Base-by-base conservation (phyloP, 2,113 vertebrate genomes). In the Trachemys scripta region DNA sequence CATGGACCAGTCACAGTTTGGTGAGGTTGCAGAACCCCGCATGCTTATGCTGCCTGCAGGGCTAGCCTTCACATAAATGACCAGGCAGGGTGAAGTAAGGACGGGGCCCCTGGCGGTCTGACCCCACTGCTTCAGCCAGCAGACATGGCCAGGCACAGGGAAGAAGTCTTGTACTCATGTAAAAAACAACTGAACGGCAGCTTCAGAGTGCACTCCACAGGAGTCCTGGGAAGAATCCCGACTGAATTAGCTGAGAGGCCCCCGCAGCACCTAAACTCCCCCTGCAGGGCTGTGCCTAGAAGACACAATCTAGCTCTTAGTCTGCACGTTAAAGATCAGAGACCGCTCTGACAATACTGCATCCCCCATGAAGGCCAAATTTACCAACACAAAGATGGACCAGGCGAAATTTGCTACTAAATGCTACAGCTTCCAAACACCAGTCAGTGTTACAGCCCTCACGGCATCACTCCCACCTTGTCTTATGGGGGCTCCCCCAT, bases 251-350 rank as follows among this genome's bases (percentile, higher is more conserved):
- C 14, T 3, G 49, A 78, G 75, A 78, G 25, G 75, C 38, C 12
- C 42, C 38, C 72, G 16, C 75, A 78, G 75, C 25, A 47, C 25
- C 10, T 47, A 25, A 42, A 42, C 11, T 76, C 38, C 38, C 22
- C 42, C 11, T 16, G 35, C 24, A 0, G 0, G 0, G 0, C 22
- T 3, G 2, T 0, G 17, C 82, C 69, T 3, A 0, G 24, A 25
- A 0, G 57, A 59, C 24, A 4, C 0, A 53, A 53, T 79, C 54
- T 22, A n/a, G 20, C 62, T 84, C 85, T 86, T 85, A 62, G 22
- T 24, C 51, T 47, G 82, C 88, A 88, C 69, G 85, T 72, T 47
- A 20, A 85, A 85, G 38, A 62, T 38, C 31, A 45, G 25, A 19
- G 85, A 10, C 6, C 72, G 27, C 54, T 80, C 80, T 35, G 49